Evolutionary conservation across 2,888 invertebrate genomes (phyloP), one percentile per base, ranked within the genome.

Genomic region (Hemaris fuciformis): DNA sequence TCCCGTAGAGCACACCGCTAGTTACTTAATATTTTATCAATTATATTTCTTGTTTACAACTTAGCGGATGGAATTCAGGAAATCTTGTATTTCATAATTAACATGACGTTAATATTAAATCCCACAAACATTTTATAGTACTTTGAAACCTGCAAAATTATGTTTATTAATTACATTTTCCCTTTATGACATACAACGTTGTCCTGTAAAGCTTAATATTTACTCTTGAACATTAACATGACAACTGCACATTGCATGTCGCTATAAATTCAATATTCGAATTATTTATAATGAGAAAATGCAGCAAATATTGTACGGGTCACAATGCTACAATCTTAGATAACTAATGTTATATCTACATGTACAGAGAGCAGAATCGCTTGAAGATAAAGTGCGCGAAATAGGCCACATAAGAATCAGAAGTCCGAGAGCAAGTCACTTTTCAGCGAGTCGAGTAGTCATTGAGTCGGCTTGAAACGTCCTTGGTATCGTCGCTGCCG

Each of bases 401-500:
- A 53, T 53, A 31, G 53, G 53, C 18, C 31, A 53, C 53, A 53
- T 53, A 53, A 18, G 48, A 53, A 53, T 53, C 53, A 31, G 53
- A 3, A 31, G 18, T 27, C 27, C 10, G 53, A 31, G 53, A 31
- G 27, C 53, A 13, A 53, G 53, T 53, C 53, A 53, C 53, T 53
- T 27, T 46, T 25, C 23, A 38, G 38, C 10, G 38, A n/a, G 38
- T 38, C 13, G 38, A 46, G 46, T 25, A 23, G 18, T 31, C 66
- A 60, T 70, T 68, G 48, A 64, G 61, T 66, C 62, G 63, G 64
- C 69, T 69, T 70, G 68, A 65, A 70, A 75, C 80, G 89, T 85
- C 89, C 89, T 89, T 89, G 88, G 80, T 76, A 75, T 72, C 75
- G 77, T 77, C 78, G 75, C 80, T 76, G 75, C 72, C 79, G 87